A percentile compares a stretch with the other conserved stretches of the same genome.
Conservation (phyloP, 2,888 invertebrate genomes). For the Scaptomyza parva region DNA sequence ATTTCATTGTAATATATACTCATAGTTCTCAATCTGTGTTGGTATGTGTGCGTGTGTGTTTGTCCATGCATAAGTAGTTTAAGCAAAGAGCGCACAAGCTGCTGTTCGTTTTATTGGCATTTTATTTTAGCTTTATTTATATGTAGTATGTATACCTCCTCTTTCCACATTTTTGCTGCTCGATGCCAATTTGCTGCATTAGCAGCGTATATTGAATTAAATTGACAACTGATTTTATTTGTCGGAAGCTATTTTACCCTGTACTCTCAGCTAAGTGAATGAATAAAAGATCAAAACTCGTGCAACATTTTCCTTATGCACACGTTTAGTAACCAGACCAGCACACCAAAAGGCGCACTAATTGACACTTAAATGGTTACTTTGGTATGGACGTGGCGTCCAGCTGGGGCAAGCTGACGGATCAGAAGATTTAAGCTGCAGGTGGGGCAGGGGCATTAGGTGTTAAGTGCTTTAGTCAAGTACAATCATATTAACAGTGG, state of each 20-base stretch:
- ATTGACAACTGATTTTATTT: constrained; percentile 55
- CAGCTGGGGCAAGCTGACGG: constrained; percentile 15
- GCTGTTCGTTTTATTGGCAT: constrained; percentile 64
- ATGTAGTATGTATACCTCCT: constrained; percentile 32
- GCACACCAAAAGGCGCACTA: constrained; percentile 1
- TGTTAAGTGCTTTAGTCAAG: constrained; percentile 35
- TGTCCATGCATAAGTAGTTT: constrained; percentile 9
- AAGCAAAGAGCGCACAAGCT: constrained; percentile 27
- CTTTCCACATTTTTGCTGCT: constrained; percentile 20
- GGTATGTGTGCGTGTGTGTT: constrained; percentile 1
- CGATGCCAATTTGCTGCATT: constrained; percentile 61
- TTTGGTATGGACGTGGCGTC: background rate
- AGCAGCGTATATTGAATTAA: constrained; percentile 67
- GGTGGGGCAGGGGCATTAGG: constrained; percentile 22
- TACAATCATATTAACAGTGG: constrained; percentile 32
- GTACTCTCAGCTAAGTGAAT: no score
- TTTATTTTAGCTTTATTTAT: constrained; percentile 65
- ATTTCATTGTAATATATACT: constrained; percentile 69
- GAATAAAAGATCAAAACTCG: no score
- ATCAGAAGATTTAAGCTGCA: constrained; percentile 15
- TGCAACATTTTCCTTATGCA: background rate
- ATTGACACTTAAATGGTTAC: constrained; percentile 26
- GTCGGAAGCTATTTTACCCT: constrained; percentile 29
- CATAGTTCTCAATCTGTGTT: constrained; percentile 8
- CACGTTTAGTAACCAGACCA: background rate